phyloP scores from a whole-genome alignment of 92 coral and sea anemone genomes.

The Phenganax stokvisi region DNA sequence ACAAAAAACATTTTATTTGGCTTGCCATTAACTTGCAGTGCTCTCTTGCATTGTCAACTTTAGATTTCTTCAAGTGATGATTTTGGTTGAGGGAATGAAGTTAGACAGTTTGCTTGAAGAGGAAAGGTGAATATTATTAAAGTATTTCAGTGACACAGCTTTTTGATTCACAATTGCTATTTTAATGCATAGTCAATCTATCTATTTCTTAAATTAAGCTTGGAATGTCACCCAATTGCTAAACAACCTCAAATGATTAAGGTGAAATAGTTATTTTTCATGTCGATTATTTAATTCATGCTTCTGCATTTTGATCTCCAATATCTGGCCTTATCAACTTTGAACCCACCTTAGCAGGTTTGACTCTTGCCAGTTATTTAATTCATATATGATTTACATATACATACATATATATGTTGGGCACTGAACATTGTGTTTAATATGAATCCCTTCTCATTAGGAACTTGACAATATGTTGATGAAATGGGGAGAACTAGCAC shows the following conservation, averaged over 20 bases:
- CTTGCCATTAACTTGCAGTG: no score
- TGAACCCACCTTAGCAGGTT: no score
- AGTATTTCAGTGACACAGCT: no score
- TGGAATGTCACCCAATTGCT: constrained; percentile 16
- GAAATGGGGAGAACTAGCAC: constrained; percentile 82
- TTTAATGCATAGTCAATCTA: background rate
- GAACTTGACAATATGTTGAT: constrained; percentile 62
- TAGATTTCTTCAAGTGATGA: constrained; percentile 82
- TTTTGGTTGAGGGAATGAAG: constrained; percentile 76
- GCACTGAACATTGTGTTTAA: no score
- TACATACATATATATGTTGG: no score
- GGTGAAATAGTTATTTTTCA: background rate
- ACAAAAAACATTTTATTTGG: background rate
- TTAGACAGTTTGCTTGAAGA: constrained; percentile 68
- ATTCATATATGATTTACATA: no score
- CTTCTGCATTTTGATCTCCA: no score
- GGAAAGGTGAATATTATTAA: constrained; percentile 51
- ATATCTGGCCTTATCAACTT: no score
- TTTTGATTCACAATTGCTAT: no score
- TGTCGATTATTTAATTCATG: no score
- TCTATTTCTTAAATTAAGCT: constrained; percentile 10
- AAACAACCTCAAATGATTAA: constrained; percentile 6
- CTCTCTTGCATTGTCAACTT: background rate
- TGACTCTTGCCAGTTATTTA: no score
- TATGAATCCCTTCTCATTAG: constrained; percentile 27